phyloP scores from a whole-genome alignment of 2,113 vertebrate genomes.

The Asarcornis scutulata region DNA sequence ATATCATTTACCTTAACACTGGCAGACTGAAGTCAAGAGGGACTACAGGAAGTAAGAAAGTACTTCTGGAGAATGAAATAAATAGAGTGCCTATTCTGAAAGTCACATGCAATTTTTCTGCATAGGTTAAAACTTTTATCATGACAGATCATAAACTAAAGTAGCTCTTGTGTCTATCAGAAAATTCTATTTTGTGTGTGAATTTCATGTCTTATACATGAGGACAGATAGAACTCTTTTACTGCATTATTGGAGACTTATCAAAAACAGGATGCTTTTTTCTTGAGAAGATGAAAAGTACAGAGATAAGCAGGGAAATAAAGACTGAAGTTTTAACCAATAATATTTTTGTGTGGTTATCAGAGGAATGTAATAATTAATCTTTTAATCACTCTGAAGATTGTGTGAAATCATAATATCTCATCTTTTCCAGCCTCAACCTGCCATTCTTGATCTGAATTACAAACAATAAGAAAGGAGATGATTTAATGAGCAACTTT shows the following conservation, averaged over 20 bases:
- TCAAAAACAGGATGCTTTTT: conserved; percentile 59
- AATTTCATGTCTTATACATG: conserved; percentile 10
- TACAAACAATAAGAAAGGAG: conserved; percentile 63
- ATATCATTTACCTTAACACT: background rate
- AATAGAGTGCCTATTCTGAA: background rate
- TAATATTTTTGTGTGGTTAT: conserved; percentile 70
- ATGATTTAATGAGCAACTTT: conserved; percentile 63
- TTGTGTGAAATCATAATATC: conserved; percentile 57
- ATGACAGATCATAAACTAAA: background rate
- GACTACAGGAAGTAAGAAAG: background rate
- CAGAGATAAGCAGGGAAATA: conserved; percentile 64
- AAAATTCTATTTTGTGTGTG: background rate
- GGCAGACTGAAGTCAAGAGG: background rate
- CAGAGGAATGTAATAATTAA: conserved; percentile 74
- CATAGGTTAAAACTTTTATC: conserved; percentile 13
- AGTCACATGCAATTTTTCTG: background rate
- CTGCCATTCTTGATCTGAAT: conserved; percentile 71
- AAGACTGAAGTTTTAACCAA: conserved; percentile 65
- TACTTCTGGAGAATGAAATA: background rate
- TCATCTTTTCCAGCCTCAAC: conserved; percentile 67
- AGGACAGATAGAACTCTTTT: conserved; percentile 15
- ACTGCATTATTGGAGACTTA: conserved; percentile 41
- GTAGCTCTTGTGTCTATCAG: background rate
- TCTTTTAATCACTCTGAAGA: conserved; percentile 61
- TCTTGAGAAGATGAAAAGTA: conserved; percentile 65